Evolutionary conservation across 2,113 vertebrate genomes (phyloP).

Genomic region (Porphyrio hochstetteri): DNA sequence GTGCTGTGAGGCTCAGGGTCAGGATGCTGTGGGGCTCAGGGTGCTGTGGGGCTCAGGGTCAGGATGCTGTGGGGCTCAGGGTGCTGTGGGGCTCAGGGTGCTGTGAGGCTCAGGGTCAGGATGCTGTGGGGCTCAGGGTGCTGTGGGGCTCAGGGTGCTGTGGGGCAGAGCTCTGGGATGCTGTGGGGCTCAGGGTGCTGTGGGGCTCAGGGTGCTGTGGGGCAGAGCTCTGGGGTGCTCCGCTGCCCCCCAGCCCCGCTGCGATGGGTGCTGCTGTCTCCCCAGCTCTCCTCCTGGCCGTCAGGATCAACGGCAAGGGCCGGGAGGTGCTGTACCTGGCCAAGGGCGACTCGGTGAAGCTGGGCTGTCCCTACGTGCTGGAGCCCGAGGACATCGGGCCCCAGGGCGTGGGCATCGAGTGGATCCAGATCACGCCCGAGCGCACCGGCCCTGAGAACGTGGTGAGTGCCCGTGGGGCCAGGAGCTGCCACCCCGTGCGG

Average conservation of each 20-base stretch:
- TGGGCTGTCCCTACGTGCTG: conserved; percentile 84
- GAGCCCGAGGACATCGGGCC: conserved; percentile 78
- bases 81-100: too few species aligned
- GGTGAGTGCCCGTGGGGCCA: conserved; percentile 11
- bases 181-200: too few species aligned
- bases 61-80: too few species aligned
- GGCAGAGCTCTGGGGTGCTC: too few species aligned
- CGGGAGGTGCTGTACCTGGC: conserved; percentile 81
- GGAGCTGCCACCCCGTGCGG: background rate
- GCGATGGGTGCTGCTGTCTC: background rate
- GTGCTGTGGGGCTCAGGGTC: background rate
- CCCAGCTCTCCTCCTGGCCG: conserved; percentile 65
- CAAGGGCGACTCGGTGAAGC: conserved; percentile 72
- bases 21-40: rapidly evolving
- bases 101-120: rapidly evolving
- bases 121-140: too few species aligned
- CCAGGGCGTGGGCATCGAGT: conserved; percentile 83
- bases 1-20: too few species aligned
- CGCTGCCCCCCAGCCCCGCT: rapidly evolving
- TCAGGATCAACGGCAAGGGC: conserved; percentile 70
- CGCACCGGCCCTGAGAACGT: conserved; percentile 79
- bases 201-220: too few species aligned
- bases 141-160: background rate
- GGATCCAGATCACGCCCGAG: conserved; percentile 84
- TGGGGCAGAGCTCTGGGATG: too few species aligned